Conservation (phyloP, 2,888 invertebrate genomes). For the Machimus rusticus region DNA sequence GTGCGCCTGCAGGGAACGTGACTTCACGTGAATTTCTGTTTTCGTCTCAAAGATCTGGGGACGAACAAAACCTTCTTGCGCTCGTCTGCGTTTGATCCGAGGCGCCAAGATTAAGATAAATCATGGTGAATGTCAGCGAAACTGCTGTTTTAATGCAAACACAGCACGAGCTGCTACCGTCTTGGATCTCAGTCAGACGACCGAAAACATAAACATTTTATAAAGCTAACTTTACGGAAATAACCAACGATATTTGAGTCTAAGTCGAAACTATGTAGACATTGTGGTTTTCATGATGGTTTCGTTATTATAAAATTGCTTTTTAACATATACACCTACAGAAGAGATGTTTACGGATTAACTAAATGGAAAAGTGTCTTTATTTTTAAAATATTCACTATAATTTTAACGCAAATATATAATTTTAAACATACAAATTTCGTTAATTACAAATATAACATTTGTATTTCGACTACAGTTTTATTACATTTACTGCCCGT, state of each 20-base stretch:
- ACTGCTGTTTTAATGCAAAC: conserved; percentile 1
- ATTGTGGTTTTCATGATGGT: not conserved
- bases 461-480: no score
- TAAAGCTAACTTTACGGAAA: not conserved
- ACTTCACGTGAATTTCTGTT: not conserved
- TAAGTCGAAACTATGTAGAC: not conserved
- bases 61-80: not conserved
- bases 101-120: conserved; percentile 13
- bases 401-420: no score
- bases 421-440: no score
- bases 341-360: no score
- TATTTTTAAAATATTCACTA: no score
- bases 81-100: not conserved
- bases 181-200: not conserved
- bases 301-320: not conserved
- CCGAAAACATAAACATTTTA: not conserved
- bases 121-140: not conserved
- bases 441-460: no score
- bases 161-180: not conserved
- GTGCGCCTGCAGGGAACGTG: not conserved
- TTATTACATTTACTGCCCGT: no score
- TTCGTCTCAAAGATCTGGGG: not conserved
- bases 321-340: no score
- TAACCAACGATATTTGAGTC: not conserved
- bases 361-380: no score